Evolutionary conservation across 2,113 vertebrate species (phyloP), one percentile per base, ranked within the genome.

Genomic region (Proteles cristata): DNA sequence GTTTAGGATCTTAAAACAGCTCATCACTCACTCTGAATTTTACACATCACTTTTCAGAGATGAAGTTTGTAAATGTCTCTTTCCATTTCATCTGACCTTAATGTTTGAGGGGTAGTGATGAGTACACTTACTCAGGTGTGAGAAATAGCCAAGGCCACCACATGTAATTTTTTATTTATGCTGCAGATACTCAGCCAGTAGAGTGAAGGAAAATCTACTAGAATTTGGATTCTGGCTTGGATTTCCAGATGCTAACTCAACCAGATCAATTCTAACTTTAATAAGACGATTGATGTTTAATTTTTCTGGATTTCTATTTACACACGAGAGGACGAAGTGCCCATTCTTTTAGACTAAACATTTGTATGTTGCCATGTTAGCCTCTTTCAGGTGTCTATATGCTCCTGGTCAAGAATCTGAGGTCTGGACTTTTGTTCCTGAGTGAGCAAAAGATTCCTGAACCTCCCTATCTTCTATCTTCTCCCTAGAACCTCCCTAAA

Each of bases 11-110:
- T 58, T 93, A 82, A 74, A 90, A 80, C 26, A 95, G 65, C 16
- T 95, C 53, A 63, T 39, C 39, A 43, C 6, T 53, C 71, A 84
- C 58, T 66, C 81, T 77, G 61, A 48, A 79, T 48, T 63, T 88
- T 79, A 63, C 23, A 81, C 91, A 88, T 69, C 61, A 25, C 6
- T 76, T 84, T 43, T 79, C 69, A 84, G 53, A 94, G 55, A 83
- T 69, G 80, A 96, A 35, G 12, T 14, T 68, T 84, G 79, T 82
- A 53, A 69, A 82, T 83, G 11, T 74, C 31, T 85, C 65, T 80
- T 80, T 69, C 81, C 68, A 7, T 82, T 74, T 84, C 61, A 71
- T 45, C 89, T 96, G 88, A 71, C 96, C 66, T 74, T 90, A 95
- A 80, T 33, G 66, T 16, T 0, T 4, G 31, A 39, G 16, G 10